phyloP scores from a whole-genome alignment of 2,888 invertebrate species.

The Gymnoscelis rufifasciata region DNA sequence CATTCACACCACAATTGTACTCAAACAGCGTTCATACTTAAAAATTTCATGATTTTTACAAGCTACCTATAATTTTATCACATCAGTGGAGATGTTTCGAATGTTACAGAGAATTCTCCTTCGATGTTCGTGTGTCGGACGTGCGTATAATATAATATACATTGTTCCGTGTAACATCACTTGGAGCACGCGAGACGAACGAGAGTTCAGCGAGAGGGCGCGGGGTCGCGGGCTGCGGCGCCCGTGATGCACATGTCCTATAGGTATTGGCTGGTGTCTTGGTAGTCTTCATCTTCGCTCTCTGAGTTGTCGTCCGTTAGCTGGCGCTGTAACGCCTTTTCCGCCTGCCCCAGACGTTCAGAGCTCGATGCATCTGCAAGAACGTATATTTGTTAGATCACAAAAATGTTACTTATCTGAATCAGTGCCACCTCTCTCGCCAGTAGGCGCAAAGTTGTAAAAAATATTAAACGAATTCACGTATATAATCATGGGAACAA shows the following conservation, averaged over 20 bases:
- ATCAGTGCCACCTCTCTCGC: no score
- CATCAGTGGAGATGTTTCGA: conserved; percentile 34
- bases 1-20: conserved; percentile 67
- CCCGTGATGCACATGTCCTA: conserved; percentile 34
- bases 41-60: conserved; percentile 47
- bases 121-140: conserved; percentile 27
- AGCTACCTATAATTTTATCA: conserved; percentile 48
- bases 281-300: conserved; percentile 69
- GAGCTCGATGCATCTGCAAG: conserved; percentile 70
- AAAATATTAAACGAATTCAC: no score
- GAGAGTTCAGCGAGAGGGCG: background rate
- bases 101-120: conserved; percentile 24
- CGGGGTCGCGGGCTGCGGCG: background rate
- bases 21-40: conserved; percentile 51
- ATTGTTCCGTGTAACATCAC: conserved; percentile 14
- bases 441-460: no score
- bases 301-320: conserved; percentile 73
- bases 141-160: conserved; percentile 14
- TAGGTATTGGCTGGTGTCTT: conserved; percentile 70
- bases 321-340: conserved; percentile 66
- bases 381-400: no score
- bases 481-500: no score
- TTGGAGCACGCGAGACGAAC: conserved; percentile 9
- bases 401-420: no score
- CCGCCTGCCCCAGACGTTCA: conserved; percentile 54